Base-by-base conservation (phyloP, 64 coral and sea anemone genomes). In the Pocillopora verrucosa region DNA sequence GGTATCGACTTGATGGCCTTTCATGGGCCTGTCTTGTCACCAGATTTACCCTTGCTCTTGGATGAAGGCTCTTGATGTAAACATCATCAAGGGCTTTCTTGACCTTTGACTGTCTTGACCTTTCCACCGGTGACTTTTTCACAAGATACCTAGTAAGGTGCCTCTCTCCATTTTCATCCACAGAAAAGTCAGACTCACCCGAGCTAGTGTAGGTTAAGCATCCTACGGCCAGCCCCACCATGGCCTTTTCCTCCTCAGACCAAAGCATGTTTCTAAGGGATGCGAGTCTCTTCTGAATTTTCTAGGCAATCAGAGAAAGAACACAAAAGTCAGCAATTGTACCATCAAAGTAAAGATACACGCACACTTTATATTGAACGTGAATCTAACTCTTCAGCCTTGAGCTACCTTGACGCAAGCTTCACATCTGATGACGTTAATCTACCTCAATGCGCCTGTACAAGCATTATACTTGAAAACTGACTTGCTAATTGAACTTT, bases 41-140 rank as follows among this genome's bases (percentile, higher is more conserved):
- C 36, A 87, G 11, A 30, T 60, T 59, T 20, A 51, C 65, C 51
- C 84, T 70, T 24, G 65, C 69, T 59, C 84, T 36, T 11, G 25
- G 36, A 75, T 56, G 57, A 13, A 76, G 72, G 58, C 30, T 30
- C 30, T 30, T 30, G 30, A 30, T 30, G 30, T 30, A 30, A 30
- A 30, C 86, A 75, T 61, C 68, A 88, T 88, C 86, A 20, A 88
- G 57, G 26, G 15, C 34, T 34, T 76, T 61, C 57, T 88, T 88
- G 13, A 61, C 86, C 76, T 61, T 75, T 59, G 38, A 25, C 25
- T 76, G 22, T 26, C 57, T 36, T 59, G 69, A 75, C 58, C 72
- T 88, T 76, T 88, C 86, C 86, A 72, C 76, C 13, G 72, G 86
- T 15, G 76, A 60, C 26, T 76, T 60, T 88, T 88, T 88, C 25